Conservation (phyloP, 2,888 invertebrate species). For the Helleia helle region DNA sequence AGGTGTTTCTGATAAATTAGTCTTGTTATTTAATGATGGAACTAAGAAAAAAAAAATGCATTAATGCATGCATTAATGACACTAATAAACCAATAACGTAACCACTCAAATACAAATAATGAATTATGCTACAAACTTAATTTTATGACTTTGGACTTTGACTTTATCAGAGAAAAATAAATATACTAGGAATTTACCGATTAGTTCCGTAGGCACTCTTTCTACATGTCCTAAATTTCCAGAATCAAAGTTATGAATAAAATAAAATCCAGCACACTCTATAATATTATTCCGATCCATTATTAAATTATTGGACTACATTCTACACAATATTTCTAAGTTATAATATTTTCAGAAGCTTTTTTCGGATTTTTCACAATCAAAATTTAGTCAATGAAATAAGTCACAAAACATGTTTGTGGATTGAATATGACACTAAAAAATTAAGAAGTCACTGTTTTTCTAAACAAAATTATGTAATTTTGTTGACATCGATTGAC, state of each 20-base stretch:
- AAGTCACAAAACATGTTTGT: conserved; percentile 52
- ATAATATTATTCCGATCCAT: conserved; percentile 69
- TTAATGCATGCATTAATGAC: no score
- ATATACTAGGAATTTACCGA: conserved; percentile 53
- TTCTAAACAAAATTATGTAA: conserved; percentile 75
- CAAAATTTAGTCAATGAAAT: conserved; percentile 50
- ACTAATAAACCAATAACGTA: no score
- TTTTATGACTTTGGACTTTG: conserved; percentile 14
- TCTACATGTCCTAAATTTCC: conserved; percentile 91
- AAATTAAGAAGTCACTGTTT: conserved; percentile 66
- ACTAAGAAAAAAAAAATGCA: not conserved
- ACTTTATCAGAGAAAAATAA: not conserved
- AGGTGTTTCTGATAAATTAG: conserved; percentile 63
- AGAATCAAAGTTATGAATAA: conserved; percentile 92
- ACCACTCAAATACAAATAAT: no score
- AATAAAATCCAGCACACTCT: conserved; percentile 82
- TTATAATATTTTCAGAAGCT: conserved; percentile 39
- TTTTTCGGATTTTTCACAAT: conserved; percentile 42
- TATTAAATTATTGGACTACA: conserved; percentile 53
- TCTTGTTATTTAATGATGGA: conserved; percentile 37
- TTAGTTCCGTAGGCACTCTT: conserved; percentile 75
- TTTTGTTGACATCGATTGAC: conserved; percentile 76
- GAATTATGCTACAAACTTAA: no score
- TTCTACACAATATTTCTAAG: conserved; percentile 51
- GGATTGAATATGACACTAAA: conserved; percentile 59